Base-by-base conservation (phyloP, 2,888 invertebrate species). In the Cephalotes varians region DNA sequence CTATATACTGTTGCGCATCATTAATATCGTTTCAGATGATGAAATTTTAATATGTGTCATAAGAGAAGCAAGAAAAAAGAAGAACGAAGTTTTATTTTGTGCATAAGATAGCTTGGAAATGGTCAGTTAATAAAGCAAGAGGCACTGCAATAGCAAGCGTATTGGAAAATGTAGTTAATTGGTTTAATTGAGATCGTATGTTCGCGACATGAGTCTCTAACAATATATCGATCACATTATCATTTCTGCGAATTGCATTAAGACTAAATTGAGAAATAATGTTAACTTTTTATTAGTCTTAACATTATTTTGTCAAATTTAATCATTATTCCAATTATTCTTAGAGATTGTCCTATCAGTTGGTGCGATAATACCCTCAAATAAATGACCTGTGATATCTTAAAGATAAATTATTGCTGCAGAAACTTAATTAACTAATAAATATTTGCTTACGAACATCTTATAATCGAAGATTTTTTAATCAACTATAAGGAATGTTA, bases 291-390 rank as follows among this genome's bases (percentile, higher is more conserved):
- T 49, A 37, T 28, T 31, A 31, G 0, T 9, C 2, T n/a, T 44
- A 15, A 12, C 1, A n/a, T 73, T 40, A 6, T 40, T 28, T 47
- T 21, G 15, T n/a, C 15, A 2, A 44, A 34, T 7, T 21, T 18
- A 47, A 73, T 73, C 25, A 72, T 25, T 56, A 40, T 72, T 62
- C 25, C 21, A 62, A 62, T 74, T 49, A 51, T 65, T 28, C 2
- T 1, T 44, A 40, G 10, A 44, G 5, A 67, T 40, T 67, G 1
- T n/a, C 2, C n/a, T 76, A 65, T 76, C 76, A 18, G 1, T 51
- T n/a, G 10, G n/a, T 9, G 31, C 18, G 64, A 74, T 56, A 10
- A 44, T 2, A 44, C 15, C 15, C 28, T 67, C 6, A 21, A 21
- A 40, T 28, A 6, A 54, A 15, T 56, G 4, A 69, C 69, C 56